Evolutionary conservation across 2,113 vertebrate genomes (phyloP).

Genomic region (Bos indicus): DNA sequence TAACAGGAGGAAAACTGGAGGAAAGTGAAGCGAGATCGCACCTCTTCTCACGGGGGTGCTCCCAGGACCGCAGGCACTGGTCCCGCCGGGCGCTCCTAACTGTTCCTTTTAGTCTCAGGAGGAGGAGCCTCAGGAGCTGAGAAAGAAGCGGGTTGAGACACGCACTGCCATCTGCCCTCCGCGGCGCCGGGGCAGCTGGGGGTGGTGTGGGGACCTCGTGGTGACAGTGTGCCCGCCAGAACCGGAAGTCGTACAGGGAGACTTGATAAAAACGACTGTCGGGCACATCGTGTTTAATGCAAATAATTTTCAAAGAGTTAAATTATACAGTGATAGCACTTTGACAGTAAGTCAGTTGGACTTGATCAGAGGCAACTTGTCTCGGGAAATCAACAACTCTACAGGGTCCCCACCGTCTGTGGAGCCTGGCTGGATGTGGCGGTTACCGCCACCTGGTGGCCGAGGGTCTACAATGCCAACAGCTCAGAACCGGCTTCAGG

Average conservation of each 20-base stretch:
- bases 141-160: fast-evolving
- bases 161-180: fast-evolving
- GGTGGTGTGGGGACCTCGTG: fast-evolving
- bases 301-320: neutral
- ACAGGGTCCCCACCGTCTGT: fast-evolving
- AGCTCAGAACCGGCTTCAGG: fast-evolving
- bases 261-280: neutral
- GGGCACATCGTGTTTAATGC: neutral
- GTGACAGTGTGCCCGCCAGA: too few species aligned
- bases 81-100: fast-evolving
- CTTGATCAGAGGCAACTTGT: fast-evolving
- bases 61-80: fast-evolving
- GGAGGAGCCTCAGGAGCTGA: neutral
- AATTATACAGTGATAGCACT: neutral
- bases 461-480: fast-evolving
- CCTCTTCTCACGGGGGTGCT: too few species aligned
- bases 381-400: fast-evolving
- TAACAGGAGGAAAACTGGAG: too few species aligned
- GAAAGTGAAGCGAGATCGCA: fast-evolving
- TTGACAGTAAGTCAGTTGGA: neutral
- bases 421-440: fast-evolving
- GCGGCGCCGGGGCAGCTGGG: neutral
- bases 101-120: fast-evolving
- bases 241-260: neutral
- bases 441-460: neutral